Base-by-base conservation (phyloP, 2,113 vertebrate genomes). In the Carassius carassius region DNA sequence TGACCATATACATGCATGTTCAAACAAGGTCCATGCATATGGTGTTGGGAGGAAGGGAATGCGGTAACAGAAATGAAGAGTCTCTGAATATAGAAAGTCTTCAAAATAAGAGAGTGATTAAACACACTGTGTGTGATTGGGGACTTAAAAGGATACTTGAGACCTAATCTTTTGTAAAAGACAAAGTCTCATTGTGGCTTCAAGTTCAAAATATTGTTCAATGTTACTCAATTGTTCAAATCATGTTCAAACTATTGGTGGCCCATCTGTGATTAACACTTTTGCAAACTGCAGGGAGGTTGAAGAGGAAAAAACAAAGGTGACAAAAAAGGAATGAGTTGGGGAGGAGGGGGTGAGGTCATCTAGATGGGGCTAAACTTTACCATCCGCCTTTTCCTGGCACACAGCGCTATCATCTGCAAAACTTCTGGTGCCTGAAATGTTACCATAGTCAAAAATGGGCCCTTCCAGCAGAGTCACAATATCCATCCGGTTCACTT, bases 401-500 rank as follows among this genome's bases (percentile, higher is more conserved):
- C 97, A 98, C 95, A 96, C 93, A 89, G 94, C 96, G 94, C 96
- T 97, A 95, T 99, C 98, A 95, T 99, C 98, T 93, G 97, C 97
- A 97, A 99, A 99, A 94, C 98, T 98, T 95, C 98, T 97, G 90
- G 97, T 99, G 96, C 97, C 97, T 93, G 97, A 97, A 96, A 99
- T 97, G 95, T 99, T 99, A 95, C 98, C 98, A 94, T 99, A 99
- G 94, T 99, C 98, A 96, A 99, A 99, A 96, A 99, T 99, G 92
- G 98, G 98, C 95, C 98, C 98, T 96, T 99, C 98, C 95, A 99
- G 95, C 91, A 99, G 95, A 91, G 97, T 99, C 92, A 99, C 98
- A 91, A 99, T 99, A 95, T 99, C 98, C 95, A 99, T 98, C 93
- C 98, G 96, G 93, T 97, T 99, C 94, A 99, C 97, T 96, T 99